A percentile compares a stretch with the other conserved stretches of the same genome.
Conservation (phyloP, 2,797 vertebrate genomes). For the Myiotriccus ornatus region DNA sequence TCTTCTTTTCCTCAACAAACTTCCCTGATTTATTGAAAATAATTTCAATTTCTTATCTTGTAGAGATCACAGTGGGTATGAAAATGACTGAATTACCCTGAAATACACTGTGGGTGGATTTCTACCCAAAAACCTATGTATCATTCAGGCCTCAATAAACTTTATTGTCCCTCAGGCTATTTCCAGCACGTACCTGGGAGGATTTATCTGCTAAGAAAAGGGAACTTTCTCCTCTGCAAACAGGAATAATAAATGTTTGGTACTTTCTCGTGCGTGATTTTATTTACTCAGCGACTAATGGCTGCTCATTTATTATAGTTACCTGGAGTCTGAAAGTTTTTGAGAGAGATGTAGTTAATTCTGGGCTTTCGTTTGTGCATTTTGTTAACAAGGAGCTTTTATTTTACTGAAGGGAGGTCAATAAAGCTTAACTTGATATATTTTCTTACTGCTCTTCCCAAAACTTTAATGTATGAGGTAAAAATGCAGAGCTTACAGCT, state of each 20-base stretch:
- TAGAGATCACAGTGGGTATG: not conserved
- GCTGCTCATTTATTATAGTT: slow-evolving; percentile 32
- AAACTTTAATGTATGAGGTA: not conserved
- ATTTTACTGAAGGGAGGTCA: not conserved
- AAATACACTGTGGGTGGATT: not conserved
- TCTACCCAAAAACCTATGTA: not conserved
- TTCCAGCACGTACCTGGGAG: not conserved
- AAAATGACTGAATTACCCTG: slow-evolving; percentile 9
- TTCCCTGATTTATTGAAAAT: not conserved
- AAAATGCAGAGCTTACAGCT: not conserved
- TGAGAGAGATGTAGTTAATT: slow-evolving; percentile 12
- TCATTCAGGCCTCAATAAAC: slow-evolving; percentile 30
- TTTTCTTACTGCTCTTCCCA: not conserved
- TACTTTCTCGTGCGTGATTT: not conserved
- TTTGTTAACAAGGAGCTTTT: slow-evolving; percentile 15
- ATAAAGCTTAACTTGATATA: not conserved
- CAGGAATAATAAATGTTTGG: slow-evolving; percentile 7
- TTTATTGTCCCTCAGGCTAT: slow-evolving; percentile 23
- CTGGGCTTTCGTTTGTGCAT: slow-evolving; percentile 17
- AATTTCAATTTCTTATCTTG: not conserved
- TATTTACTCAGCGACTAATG: slow-evolving; percentile 45
- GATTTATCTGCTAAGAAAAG: slow-evolving; percentile 36
- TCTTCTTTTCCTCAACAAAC: not conserved
- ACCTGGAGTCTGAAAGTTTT: slow-evolving; percentile 27
- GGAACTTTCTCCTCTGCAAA: not conserved